Conservation (phyloP, 2,888 invertebrate species). For the Carabus problematicus region DNA sequence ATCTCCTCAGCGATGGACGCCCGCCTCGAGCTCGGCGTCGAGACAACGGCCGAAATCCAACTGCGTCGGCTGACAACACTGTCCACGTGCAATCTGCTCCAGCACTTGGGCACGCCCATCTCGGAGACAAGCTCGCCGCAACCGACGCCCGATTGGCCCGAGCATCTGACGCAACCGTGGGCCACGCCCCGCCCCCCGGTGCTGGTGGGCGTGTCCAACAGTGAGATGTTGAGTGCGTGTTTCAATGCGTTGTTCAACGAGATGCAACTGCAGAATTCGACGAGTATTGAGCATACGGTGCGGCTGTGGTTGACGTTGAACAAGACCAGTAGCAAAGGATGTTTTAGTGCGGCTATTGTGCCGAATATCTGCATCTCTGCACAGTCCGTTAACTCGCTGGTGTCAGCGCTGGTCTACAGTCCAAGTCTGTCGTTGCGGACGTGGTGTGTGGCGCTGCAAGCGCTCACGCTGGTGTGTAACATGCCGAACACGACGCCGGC, state of each 20-base stretch:
- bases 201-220: slow-evolving; percentile 51
- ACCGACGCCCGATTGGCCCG: slow-evolving; percentile 60
- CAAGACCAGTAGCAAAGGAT: slow-evolving; percentile 50
- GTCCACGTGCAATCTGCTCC: slow-evolving; percentile 53
- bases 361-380: slow-evolving; percentile 72
- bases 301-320: slow-evolving; percentile 89
- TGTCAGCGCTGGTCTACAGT: slow-evolving; percentile 71
- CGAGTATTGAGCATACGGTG: slow-evolving; percentile 82
- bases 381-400: slow-evolving; percentile 70
- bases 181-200: not conserved
- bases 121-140: slow-evolving; percentile 56
- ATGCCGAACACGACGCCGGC: slow-evolving; percentile 58
- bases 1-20: slow-evolving; percentile 77
- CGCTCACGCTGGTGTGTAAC: slow-evolving; percentile 76
- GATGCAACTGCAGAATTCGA: slow-evolving; percentile 71
- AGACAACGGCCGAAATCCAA: slow-evolving; percentile 77
- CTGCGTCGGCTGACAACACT: slow-evolving; percentile 71
- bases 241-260: slow-evolving; percentile 75
- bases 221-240: slow-evolving; percentile 71
- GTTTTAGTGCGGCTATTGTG: slow-evolving; percentile 64
- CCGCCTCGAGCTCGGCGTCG: slow-evolving; percentile 80
- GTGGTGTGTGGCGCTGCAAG: slow-evolving; percentile 81
- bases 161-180: slow-evolving; percentile 61
- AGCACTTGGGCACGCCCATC: slow-evolving; percentile 53
- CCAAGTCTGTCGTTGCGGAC: slow-evolving; percentile 75